These are phyloP conservation scores for Heliconius hortense DNA, from an alignment of 2,888 invertebrate genomes.

Conservation along the genomic window DNA sequence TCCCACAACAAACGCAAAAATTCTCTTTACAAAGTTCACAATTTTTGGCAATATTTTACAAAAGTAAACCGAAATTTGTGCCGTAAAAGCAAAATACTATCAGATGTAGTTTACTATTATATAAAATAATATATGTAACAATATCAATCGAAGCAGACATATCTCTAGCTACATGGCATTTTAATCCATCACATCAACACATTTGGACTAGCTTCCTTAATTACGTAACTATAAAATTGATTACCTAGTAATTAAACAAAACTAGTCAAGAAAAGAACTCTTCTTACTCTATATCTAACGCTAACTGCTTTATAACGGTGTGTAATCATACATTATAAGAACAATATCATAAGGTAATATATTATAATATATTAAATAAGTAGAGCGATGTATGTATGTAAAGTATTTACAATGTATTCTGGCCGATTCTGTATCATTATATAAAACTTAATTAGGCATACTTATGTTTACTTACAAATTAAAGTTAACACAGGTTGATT, in stretches of 20 bases:
- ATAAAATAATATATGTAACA: conserved; percentile 45
- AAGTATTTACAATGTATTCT: conserved; percentile 49
- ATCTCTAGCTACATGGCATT: conserved; percentile 73
- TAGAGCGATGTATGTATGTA: conserved; percentile 43
- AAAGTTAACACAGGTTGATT: conserved; percentile 45
- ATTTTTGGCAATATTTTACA: conserved; percentile 62
- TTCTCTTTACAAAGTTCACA: conserved; percentile 56
- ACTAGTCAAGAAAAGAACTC: conserved; percentile 72
- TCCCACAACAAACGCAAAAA: conserved; percentile 69
- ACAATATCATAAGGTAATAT: conserved; percentile 42
- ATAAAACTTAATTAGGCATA: conserved; percentile 45
- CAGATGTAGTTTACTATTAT: conserved; percentile 41
- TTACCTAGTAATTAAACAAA: conserved; percentile 78
- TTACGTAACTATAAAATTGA: conserved; percentile 69
- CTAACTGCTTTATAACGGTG: conserved; percentile 55
- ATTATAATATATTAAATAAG: conserved; percentile 39
- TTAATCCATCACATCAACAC: conserved; percentile 77
- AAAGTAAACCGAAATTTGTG: conserved; percentile 49
- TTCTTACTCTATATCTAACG: conserved; percentile 58
- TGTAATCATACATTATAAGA: conserved; percentile 40
- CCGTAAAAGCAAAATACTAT: conserved; percentile 53
- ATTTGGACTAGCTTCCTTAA: conserved; percentile 81
- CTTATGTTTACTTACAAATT: conserved; percentile 44
- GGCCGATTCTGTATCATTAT: conserved; percentile 46
- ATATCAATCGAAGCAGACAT: conserved; percentile 47